Conservation (phyloP, 1,140 invertebrate genomes). For the Polyergus mexicanus region DNA sequence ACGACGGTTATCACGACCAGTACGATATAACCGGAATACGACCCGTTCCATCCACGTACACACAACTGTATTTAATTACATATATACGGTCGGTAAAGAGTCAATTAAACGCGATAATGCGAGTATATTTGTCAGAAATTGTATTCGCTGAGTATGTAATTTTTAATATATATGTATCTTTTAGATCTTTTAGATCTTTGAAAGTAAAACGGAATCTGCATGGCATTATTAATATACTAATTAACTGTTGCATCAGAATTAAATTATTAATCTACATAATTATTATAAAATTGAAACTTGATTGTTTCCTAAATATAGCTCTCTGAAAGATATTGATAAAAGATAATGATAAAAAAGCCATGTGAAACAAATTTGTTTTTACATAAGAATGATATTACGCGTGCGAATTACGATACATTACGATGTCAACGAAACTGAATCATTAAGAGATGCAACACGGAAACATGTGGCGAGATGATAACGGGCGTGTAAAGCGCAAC, state of each 20-base stretch:
- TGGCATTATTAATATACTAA: neutral
- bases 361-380: neutral
- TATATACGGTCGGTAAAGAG: neutral
- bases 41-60: neutral
- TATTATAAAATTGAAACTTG: neutral
- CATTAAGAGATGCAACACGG: neutral
- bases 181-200: neutral
- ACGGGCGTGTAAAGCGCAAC: neutral
- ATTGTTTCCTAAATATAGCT: neutral
- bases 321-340: neutral
- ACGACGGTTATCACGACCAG: neutral
- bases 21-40: neutral
- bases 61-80: conserved; percentile 18
- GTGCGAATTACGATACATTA: neutral
- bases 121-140: conserved; percentile 24
- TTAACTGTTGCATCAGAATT: neutral
- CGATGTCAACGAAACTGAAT: neutral
- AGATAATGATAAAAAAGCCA: neutral
- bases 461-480: neutral
- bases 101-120: conserved; percentile 1
- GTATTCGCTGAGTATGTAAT: neutral
- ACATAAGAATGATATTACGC: neutral
- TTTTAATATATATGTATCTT: neutral
- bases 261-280: neutral
- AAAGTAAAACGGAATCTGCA: neutral